Evolutionary conservation across 2,113 vertebrate species (phyloP), one percentile per base, ranked within the genome.

Genomic region (Mormyrus iriodes): DNA sequence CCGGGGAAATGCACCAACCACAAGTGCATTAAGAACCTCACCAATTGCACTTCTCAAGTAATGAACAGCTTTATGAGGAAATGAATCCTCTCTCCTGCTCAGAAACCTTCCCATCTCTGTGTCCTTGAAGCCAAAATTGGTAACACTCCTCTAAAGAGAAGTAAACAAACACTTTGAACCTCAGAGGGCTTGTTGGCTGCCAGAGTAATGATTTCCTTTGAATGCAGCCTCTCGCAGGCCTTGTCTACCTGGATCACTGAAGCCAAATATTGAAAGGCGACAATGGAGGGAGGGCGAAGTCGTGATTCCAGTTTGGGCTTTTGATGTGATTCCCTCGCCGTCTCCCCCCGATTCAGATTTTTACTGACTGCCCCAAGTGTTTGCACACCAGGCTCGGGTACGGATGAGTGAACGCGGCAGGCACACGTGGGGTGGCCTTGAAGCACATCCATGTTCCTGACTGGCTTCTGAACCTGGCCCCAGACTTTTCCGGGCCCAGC

Each of bases 391-490:
- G 69, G 35, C 46, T 79, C 8, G 2, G 27, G 49, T 9, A 88
- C 17, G 31, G 87, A 15, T 19, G 12, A 39, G 55, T 17, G 55
- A 55, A 15, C 10, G 83, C 10, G 79, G 46, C 3, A 42, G 24
- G 42, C 9, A 85, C 93, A 92, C 92, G 91, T 92, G 91, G 92
- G 93, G 92, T 94, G 94, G 93, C 93, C 93, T 95, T 95, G 91
- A 46, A 94, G 92, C 90, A 88, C 61, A 94, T 95, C 94, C 94
- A 95, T 92, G 93, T 93, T 94, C 83, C 95, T 95, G 95, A 94
- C 84, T 51, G 85, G 49, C 27, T 53, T 27, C 51, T 10, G 7
- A 35, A 17, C 27, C n/a, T n/a, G 2, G 21, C 84, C 44, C 46
- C 94, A 94, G 95, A 95, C 94, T 93, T 93, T 90, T 92, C 91